phyloP scores from a whole-genome alignment of 2,797 vertebrate species.

The Falco novaeseelandiae region DNA sequence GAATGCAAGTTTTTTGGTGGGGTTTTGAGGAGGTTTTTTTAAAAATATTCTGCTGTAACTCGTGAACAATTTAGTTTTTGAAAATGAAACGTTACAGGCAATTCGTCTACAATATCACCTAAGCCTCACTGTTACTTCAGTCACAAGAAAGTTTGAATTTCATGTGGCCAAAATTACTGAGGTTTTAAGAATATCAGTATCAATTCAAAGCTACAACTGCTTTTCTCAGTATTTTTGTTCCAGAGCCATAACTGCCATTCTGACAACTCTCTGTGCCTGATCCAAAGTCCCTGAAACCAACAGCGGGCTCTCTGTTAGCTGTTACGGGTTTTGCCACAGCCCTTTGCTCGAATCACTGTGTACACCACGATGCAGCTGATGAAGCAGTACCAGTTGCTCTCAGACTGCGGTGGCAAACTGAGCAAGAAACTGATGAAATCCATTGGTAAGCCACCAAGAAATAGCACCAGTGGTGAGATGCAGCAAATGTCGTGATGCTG shows the following conservation, averaged over 20 bases:
- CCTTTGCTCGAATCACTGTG: not conserved
- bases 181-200: slow-evolving; percentile 39
- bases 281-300: not conserved
- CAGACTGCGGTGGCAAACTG: not conserved
- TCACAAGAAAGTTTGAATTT: slow-evolving; percentile 28
- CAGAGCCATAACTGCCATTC: not conserved
- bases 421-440: not conserved
- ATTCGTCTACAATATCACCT: not conserved
- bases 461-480: not conserved
- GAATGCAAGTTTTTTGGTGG: not conserved
- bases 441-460: not conserved
- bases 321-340: not conserved
- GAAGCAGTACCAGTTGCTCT: not conserved
- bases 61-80: slow-evolving; percentile 32
- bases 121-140: slow-evolving; percentile 42
- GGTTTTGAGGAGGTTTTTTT: not conserved
- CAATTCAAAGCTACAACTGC: slow-evolving; percentile 8
- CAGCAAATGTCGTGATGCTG: not conserved
- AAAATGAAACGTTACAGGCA: slow-evolving; percentile 34
- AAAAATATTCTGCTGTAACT: slow-evolving; percentile 13
- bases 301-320: rapidly evolving
- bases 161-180: slow-evolving; percentile 25
- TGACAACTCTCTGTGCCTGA: not conserved
- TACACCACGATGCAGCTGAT: not conserved
- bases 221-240: slow-evolving; percentile 16